Evolutionary conservation across 2,888 invertebrate species (phyloP).

Genomic region (Melanchra persicariae): DNA sequence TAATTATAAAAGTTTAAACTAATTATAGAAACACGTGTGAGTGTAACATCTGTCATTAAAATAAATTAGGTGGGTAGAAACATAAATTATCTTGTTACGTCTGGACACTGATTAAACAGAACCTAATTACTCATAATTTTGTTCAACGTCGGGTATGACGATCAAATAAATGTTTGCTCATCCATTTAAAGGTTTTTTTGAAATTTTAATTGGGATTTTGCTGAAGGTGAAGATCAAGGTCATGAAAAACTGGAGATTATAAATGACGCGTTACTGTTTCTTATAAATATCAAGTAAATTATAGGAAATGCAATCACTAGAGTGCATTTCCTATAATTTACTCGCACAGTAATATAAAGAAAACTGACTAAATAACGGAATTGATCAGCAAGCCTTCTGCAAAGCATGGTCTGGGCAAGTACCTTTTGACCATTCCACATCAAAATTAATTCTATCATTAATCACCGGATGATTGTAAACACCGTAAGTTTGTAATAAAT

Average conservation of each 20-base stretch:
- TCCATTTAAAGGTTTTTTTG: background rate
- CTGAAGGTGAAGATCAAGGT: background rate
- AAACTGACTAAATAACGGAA: no score
- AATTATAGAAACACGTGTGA: background rate
- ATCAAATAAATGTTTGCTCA: slow-evolving; percentile 4
- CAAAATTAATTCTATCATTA: no score
- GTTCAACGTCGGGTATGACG: background rate
- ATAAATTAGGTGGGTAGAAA: slow-evolving; percentile 8
- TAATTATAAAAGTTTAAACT: background rate
- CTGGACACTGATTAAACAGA: slow-evolving; percentile 1
- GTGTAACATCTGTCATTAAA: slow-evolving; percentile 17
- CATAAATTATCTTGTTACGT: slow-evolving; percentile 9
- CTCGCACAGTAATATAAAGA: no score
- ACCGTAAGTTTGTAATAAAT: no score
- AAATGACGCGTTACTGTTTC: background rate
- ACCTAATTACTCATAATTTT: slow-evolving; percentile 13
- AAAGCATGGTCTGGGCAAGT: no score
- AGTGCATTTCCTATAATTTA: no score
- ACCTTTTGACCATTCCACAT: no score
- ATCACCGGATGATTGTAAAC: no score
- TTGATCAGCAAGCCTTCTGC: no score
- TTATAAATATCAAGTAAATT: no score
- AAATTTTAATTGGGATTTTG: background rate
- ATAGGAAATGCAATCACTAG: no score
- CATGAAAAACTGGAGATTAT: background rate